A percentile compares a stretch with the other conserved stretches of the same genome.
These are phyloP conservation scores for Gorsachius goisagi DNA, from an alignment of 2,113 vertebrate species.

Conservation along the genomic window DNA sequence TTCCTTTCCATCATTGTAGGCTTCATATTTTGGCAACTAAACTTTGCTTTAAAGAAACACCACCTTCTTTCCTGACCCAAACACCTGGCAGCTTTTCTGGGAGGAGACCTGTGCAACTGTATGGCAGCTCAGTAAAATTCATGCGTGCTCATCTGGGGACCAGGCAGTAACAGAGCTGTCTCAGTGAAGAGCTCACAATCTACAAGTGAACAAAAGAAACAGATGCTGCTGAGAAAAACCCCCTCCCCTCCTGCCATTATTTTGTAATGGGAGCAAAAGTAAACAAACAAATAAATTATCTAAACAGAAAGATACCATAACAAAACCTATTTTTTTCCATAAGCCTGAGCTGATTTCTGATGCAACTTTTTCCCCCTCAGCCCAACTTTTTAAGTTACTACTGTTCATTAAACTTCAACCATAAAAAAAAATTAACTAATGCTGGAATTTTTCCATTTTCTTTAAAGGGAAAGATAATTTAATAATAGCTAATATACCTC, in stretches of 20 bases:
- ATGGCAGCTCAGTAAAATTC: background rate
- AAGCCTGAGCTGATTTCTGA: background rate
- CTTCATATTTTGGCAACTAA: background rate
- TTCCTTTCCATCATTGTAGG: background rate
- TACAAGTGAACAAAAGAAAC: background rate
- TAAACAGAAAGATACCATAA: background rate
- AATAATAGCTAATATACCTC: background rate
- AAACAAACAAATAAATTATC: background rate
- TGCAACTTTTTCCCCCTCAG: background rate
- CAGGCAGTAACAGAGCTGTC: background rate
- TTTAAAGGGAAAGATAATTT: background rate
- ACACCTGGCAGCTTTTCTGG: background rate
- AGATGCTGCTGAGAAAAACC: background rate
- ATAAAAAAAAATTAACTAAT: background rate
- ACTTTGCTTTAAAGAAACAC: background rate
- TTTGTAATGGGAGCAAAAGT: background rate
- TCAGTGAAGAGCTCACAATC: background rate
- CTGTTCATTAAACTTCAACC: background rate
- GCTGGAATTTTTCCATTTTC: background rate
- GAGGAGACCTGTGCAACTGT: background rate
- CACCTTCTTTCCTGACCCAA: background rate
- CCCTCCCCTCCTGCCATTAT: background rate
- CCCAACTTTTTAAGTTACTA: background rate
- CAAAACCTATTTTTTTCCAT: background rate
- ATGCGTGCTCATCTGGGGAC: accelerated